Percentiles rank a stretch among this genome's conserved stretches.
Evolutionary conservation across 2,797 vertebrate genomes (phyloP).

Genomic region (Rachycentron canadum): DNA sequence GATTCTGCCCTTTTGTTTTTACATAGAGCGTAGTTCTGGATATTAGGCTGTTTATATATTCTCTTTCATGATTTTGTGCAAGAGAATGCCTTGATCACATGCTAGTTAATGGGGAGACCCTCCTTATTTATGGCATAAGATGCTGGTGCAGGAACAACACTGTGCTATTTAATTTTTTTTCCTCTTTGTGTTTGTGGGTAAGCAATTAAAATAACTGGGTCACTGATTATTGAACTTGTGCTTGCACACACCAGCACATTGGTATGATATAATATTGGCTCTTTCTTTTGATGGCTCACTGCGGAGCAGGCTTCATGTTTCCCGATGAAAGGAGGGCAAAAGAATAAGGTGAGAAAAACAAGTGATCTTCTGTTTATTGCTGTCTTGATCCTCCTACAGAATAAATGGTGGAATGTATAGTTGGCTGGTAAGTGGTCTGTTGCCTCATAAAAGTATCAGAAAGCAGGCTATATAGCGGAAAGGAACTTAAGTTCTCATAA

Average conservation of each 20-base stretch:
- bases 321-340: constrained; percentile 52
- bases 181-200: constrained; percentile 82
- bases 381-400: constrained; percentile 56
- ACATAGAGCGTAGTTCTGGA: constrained; percentile 65
- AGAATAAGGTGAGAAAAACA: constrained; percentile 58
- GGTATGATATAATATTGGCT: constrained; percentile 75
- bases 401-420: constrained; percentile 47
- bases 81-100: constrained; percentile 83
- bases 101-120: constrained; percentile 80
- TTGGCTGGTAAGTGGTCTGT: constrained; percentile 48
- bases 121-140: constrained; percentile 77
- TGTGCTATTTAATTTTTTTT: constrained; percentile 79
- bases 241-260: constrained; percentile 67
- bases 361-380: constrained; percentile 61
- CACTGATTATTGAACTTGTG: constrained; percentile 82
- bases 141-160: constrained; percentile 77
- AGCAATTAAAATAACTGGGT: constrained; percentile 89
- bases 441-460: constrained; percentile 28
- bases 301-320: constrained; percentile 52
- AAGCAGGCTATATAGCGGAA: constrained; percentile 28
- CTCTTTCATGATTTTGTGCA: constrained; percentile 83
- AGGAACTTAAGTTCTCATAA: constrained; percentile 8
- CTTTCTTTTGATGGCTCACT: constrained; percentile 66
- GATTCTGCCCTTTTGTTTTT: constrained; percentile 73
- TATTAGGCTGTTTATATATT: constrained; percentile 80